Evolutionary conservation across 1,140 invertebrate species (phyloP).

Genomic region (Steinernema feltiae): DNA sequence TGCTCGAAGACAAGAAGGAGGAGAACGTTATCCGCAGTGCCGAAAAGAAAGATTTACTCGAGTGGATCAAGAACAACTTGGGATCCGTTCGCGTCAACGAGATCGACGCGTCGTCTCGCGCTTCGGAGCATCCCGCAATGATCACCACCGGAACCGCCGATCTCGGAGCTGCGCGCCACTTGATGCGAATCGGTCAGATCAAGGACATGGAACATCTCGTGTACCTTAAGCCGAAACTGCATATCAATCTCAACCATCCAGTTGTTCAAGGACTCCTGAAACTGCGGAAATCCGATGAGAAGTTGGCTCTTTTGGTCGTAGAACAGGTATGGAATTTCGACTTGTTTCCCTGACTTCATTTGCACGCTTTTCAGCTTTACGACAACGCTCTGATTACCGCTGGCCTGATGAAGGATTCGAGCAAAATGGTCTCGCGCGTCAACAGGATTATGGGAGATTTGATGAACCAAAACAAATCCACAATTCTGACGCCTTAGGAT

Average conservation of each 20-base stretch:
- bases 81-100: constrained; percentile 71
- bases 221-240: constrained; percentile 79
- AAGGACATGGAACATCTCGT: constrained; percentile 73
- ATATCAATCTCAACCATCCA: constrained; percentile 83
- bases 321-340: constrained; percentile 68
- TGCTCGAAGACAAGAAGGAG: constrained; percentile 64
- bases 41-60: constrained; percentile 71
- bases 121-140: constrained; percentile 84
- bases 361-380: constrained; percentile 73
- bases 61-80: constrained; percentile 72
- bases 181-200: constrained; percentile 74
- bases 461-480: constrained; percentile 64
- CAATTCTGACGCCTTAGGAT: constrained; percentile 47
- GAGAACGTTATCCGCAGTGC: constrained; percentile 63
- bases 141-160: constrained; percentile 76
- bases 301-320: constrained; percentile 74
- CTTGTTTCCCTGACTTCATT: constrained; percentile 32
- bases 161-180: constrained; percentile 89
- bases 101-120: constrained; percentile 73
- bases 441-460: constrained; percentile 78
- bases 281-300: constrained; percentile 69
- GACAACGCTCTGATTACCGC: constrained; percentile 88
- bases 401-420: constrained; percentile 84
- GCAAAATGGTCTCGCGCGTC: constrained; percentile 73
- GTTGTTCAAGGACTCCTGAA: constrained; percentile 80